These are phyloP conservation scores for Sebastes itinus DNA, from an alignment of 2,797 vertebrate genomes.

Conservation along the genomic window DNA sequence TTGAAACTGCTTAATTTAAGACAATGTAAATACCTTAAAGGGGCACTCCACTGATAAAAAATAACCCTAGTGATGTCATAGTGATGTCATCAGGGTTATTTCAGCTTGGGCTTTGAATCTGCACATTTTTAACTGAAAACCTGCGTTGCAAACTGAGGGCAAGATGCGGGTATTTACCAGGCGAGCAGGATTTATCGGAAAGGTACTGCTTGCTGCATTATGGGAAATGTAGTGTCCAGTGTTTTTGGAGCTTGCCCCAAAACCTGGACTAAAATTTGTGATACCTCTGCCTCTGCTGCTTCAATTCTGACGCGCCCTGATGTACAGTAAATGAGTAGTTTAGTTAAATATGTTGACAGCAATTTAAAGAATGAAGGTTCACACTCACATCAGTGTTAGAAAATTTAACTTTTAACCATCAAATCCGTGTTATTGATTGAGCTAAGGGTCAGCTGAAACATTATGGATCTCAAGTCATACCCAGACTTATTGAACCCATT, in stretches of 20 bases:
- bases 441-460: neutral
- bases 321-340: neutral
- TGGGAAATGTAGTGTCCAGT: conserved; percentile 9
- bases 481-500: neutral
- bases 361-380: neutral
- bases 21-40: conserved; percentile 39
- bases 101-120: neutral
- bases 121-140: neutral
- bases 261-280: neutral
- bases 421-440: neutral
- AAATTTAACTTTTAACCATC: neutral
- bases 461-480: neutral
- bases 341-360: neutral
- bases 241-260: neutral
- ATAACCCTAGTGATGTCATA: neutral
- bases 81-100: neutral
- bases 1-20: neutral
- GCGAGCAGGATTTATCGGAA: neutral
- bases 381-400: neutral
- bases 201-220: neutral
- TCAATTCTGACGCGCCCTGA: neutral
- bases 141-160: neutral
- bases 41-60: neutral
- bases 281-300: conserved; percentile 5
- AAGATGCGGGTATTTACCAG: neutral